A percentile compares a stretch with the other conserved stretches of the same genome.
Conservation (phyloP, 2,113 vertebrate species). For the Amphilophus citrinellus region DNA sequence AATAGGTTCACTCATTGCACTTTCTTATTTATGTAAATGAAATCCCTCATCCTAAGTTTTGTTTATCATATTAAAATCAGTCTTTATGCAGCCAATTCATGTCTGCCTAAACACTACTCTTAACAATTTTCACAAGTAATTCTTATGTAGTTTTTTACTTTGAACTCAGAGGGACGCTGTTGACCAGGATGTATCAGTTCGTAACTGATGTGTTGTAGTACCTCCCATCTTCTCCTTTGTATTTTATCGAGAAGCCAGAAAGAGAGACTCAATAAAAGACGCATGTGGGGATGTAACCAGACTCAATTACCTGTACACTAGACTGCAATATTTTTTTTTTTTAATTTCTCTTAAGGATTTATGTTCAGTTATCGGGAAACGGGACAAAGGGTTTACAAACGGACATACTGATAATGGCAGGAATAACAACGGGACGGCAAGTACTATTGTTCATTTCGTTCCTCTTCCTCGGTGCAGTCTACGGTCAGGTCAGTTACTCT, state of each 20-base stretch:
- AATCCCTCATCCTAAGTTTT: background rate
- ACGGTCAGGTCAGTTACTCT: constrained; percentile 65
- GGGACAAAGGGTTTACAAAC: background rate
- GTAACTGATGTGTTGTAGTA: background rate
- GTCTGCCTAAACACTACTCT: background rate
- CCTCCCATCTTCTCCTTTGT: constrained; percentile 4
- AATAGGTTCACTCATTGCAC: background rate
- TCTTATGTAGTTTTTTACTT: background rate
- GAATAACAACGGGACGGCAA: constrained; percentile 58
- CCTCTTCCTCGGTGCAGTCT: constrained; percentile 10
- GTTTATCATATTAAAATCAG: rapidly evolving
- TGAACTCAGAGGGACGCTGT: constrained; percentile 47
- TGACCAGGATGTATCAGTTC: constrained; percentile 6
- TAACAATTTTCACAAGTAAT: background rate
- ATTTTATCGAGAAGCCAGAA: background rate
- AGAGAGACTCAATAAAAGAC: background rate
- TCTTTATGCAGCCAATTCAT: rapidly evolving
- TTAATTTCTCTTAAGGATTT: background rate
- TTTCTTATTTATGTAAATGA: background rate
- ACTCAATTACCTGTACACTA: rapidly evolving
- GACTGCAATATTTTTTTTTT: background rate
- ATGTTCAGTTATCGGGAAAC: background rate
- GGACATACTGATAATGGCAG: constrained; percentile 2
- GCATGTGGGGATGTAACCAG: background rate
- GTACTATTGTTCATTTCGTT: constrained; percentile 55